phyloP scores from a whole-genome alignment of 2,797 vertebrate genomes.

The Trematomus bernacchii region DNA sequence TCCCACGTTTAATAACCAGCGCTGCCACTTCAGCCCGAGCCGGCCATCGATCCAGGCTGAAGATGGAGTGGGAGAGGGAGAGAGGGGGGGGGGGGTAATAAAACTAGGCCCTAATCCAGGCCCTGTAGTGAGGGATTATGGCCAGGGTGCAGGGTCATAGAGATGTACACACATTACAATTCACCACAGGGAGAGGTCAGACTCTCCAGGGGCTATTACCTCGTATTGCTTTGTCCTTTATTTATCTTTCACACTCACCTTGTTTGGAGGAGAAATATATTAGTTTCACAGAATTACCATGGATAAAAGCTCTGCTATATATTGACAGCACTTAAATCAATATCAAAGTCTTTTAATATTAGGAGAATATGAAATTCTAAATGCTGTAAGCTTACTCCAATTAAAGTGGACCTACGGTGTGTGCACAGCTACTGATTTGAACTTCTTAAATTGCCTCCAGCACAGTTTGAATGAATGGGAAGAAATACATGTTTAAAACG shows the following conservation, averaged over 20 bases:
- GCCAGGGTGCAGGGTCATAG: slow-evolving; percentile 58
- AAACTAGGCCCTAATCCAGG: slow-evolving; percentile 77
- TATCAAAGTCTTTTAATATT: slow-evolving; percentile 46
- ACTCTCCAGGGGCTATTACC: slow-evolving; percentile 63
- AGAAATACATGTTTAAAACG: background rate
- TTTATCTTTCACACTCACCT: slow-evolving; percentile 69
- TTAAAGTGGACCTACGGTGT: background rate
- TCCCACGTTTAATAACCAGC: slow-evolving; percentile 84
- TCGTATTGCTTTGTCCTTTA: slow-evolving; percentile 66
- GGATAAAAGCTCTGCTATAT: slow-evolving; percentile 25
- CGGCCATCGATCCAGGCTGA: slow-evolving; percentile 81
- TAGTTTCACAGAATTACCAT: slow-evolving; percentile 42
- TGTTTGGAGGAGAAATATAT: slow-evolving; percentile 66
- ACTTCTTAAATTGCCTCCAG: background rate
- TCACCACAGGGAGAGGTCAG: slow-evolving; percentile 62
- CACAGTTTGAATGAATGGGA: slow-evolving; percentile 11
- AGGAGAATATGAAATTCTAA: slow-evolving; percentile 15
- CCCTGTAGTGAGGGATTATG: slow-evolving; percentile 77
- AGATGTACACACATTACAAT: slow-evolving; percentile 59
- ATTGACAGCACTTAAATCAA: slow-evolving; percentile 34
- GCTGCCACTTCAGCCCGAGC: slow-evolving; percentile 75
- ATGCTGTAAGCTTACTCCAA: background rate
- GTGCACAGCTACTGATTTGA: background rate
- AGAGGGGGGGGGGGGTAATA: slow-evolving; percentile 69
- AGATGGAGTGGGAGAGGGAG: slow-evolving; percentile 46